Conservation (phyloP, 1,140 invertebrate species). For the Cyrtorhinus lividipennis region DNA sequence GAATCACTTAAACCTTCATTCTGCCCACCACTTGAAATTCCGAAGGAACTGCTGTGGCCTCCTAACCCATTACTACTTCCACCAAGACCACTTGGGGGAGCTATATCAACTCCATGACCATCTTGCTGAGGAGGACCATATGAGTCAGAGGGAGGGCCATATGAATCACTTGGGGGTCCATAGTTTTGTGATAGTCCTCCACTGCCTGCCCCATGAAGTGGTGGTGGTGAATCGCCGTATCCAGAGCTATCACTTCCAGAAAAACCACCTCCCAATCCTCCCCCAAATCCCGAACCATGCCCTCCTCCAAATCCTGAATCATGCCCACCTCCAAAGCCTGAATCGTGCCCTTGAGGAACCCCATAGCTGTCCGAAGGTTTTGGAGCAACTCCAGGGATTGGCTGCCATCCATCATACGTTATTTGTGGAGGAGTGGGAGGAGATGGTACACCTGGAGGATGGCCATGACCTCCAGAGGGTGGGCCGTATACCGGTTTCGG, state of each 20-base stretch:
- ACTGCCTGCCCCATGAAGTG: slow-evolving; percentile 27
- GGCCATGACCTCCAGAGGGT: slow-evolving; percentile 31
- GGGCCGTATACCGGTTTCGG: slow-evolving; percentile 28
- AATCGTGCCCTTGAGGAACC: slow-evolving; percentile 19
- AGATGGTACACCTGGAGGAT: slow-evolving; percentile 44
- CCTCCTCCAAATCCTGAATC: not conserved
- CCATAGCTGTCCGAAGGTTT: slow-evolving; percentile 29
- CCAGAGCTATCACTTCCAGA: slow-evolving; percentile 6
- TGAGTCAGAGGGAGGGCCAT: slow-evolving; percentile 22
- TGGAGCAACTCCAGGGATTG: slow-evolving; percentile 47
- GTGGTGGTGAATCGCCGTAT: slow-evolving; percentile 22
- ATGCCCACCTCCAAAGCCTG: slow-evolving; percentile 7
- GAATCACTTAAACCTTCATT: slow-evolving; percentile 10
- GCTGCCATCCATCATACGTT: slow-evolving; percentile 69
- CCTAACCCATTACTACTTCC: too few relatives aligned
- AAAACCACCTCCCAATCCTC: slow-evolving; percentile 11
- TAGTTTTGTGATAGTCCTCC: slow-evolving; percentile 5
- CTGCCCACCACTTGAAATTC: not conserved
- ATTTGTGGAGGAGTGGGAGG: slow-evolving; percentile 57
- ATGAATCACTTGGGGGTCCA: slow-evolving; percentile 18
- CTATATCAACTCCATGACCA: not conserved
- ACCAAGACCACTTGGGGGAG: slow-evolving; percentile 12
- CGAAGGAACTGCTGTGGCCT: too few relatives aligned
- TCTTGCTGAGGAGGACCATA: slow-evolving; percentile 22
- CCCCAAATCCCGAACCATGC: not conserved